These are phyloP conservation scores for Eristalinus aeneus DNA, from an alignment of 2,888 invertebrate genomes.

Conservation along the genomic window DNA sequence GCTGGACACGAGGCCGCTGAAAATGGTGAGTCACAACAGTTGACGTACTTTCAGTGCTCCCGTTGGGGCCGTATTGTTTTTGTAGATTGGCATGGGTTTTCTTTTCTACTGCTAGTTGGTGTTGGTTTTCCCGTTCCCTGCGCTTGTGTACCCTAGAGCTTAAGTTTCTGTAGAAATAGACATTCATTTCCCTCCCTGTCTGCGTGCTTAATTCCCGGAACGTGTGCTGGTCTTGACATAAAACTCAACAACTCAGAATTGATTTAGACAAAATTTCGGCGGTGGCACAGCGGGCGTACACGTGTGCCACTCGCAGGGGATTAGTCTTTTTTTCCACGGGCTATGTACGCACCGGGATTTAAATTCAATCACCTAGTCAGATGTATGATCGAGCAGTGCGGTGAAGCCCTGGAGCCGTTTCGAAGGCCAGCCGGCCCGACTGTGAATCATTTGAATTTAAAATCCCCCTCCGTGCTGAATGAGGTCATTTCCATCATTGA, in stretches of 20 bases:
- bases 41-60: not conserved
- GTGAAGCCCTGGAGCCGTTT: not conserved
- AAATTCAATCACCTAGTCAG: not conserved
- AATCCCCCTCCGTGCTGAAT: not conserved
- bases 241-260: not conserved
- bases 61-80: slow-evolving; percentile 1
- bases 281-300: not conserved
- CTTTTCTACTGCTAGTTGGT: not conserved
- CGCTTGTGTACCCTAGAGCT: not conserved
- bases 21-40: slow-evolving; percentile 50
- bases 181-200: not conserved
- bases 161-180: not conserved
- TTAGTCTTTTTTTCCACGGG: not conserved
- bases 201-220: not conserved
- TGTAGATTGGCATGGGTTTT: slow-evolving; percentile 29
- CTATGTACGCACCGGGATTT: not conserved
- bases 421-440: not conserved
- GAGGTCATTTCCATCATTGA: not conserved
- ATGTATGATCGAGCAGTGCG: not conserved
- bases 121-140: not conserved
- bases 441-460: not conserved
- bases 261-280: not conserved
- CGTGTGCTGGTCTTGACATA: not conserved
- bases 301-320: not conserved
- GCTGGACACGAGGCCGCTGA: slow-evolving; percentile 59